Base-by-base conservation (phyloP, 1,140 invertebrate genomes). In the Cotesia glomerata region DNA sequence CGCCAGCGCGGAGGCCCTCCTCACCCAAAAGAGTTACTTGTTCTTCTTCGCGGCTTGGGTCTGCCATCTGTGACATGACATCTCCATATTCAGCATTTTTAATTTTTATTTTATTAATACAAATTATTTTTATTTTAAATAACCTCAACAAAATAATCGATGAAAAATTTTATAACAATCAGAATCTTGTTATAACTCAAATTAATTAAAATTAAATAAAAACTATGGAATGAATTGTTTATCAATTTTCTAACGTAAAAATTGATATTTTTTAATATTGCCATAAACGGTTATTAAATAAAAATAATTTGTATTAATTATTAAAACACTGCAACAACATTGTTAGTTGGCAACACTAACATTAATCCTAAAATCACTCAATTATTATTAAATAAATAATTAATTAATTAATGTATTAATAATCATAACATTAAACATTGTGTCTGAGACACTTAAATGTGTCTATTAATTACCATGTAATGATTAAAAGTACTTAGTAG, bases 11-110 rank as follows among this genome's bases (percentile, higher is more conserved):
- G 79, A 96, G 91, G 82, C 94, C 95, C 89, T 98, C 96, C 89
- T 98, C 97, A 83, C 96, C 95, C 81, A 98, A 91, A 80, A 98
- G 91, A 80, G 95, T 95, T 78, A 96, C 93, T 89, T 95, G 95
- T 88, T 98, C 96, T 89, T 98, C 96, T 87, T 95, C 94, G 81
- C 94, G 92, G 85, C 94, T 93, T 85, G 94, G 93, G 87, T 95
- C 94, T 87, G 94, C 93, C 94, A 96, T 95, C 94, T 96, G 93
- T 89, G 89, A 88, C 87, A 86, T 84, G 86, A 88, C 87, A 87
- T 85, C 87, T 86, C 88, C 87, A 86, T 89, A 84, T 85, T 90
- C 89, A 90, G 89, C 88, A 90, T 91, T 89, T 86, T 88, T 89
- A 26, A 89, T 89, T 89, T 87, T 89, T 87, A 88, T 83, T 81